Evolutionary conservation across 2,888 invertebrate genomes (phyloP).

Genomic region (Melanargia galathea): DNA sequence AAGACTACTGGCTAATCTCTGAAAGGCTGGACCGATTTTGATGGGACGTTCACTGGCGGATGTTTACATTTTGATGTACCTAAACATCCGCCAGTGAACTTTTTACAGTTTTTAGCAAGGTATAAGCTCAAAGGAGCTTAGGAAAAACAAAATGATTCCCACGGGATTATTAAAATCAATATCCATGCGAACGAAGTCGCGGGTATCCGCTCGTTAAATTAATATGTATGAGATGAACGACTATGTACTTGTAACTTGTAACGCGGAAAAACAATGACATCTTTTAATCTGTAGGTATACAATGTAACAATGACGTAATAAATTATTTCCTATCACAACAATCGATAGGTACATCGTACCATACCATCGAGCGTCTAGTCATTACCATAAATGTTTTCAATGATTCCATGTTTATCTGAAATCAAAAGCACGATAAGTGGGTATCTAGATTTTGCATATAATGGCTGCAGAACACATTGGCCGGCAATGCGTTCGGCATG

Average conservation of each 20-base stretch:
- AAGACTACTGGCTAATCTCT: too few relatives aligned
- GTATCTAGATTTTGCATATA: constrained; percentile 17
- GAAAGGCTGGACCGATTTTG: too few relatives aligned
- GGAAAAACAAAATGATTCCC: too few relatives aligned
- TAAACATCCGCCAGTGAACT: too few relatives aligned
- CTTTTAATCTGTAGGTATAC: constrained; percentile 17
- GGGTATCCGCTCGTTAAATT: too few relatives aligned
- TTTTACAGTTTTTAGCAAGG: too few relatives aligned
- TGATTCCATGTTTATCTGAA: constrained; percentile 9
- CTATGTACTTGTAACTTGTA: background rate
- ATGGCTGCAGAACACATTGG: background rate
- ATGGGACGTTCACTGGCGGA: too few relatives aligned
- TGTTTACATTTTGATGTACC: too few relatives aligned
- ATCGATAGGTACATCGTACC: constrained; percentile 7
- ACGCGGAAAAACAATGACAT: background rate
- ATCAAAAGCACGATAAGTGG: constrained; percentile 14
- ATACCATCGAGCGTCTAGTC: background rate
- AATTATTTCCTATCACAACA: constrained; percentile 17
- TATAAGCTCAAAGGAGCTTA: too few relatives aligned
- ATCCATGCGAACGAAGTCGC: too few relatives aligned
- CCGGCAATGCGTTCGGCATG: background rate
- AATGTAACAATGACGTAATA: constrained; percentile 12
- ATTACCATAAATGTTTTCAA: constrained; percentile 22
- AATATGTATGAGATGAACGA: constrained; percentile 3
- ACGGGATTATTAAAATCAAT: too few relatives aligned